Percentiles rank a stretch among this genome's conserved stretches.
Evolutionary conservation across 2,888 invertebrate genomes (phyloP).

Genomic region (Stomorhina lunata): DNA sequence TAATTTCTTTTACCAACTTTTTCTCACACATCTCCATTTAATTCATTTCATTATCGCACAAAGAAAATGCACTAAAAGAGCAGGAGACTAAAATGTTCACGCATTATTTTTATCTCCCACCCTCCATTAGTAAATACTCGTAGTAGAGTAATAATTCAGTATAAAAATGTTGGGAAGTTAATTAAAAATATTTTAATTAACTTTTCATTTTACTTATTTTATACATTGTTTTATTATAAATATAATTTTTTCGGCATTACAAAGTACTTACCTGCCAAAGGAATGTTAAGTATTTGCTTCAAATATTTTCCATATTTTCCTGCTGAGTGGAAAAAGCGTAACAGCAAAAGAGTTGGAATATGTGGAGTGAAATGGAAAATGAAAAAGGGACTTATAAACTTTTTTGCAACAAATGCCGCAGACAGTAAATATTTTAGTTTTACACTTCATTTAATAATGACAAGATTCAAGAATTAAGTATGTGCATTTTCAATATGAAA

Average conservation of each 20-base stretch:
- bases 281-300: slow-evolving; percentile 4
- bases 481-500: too few species aligned
- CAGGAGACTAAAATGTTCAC: too few species aligned
- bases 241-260: slow-evolving; percentile 9
- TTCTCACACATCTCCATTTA: too few species aligned
- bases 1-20: too few species aligned
- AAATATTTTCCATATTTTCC: slow-evolving; percentile 10
- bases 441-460: not conserved
- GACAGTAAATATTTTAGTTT: not conserved
- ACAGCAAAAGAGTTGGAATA: not conserved
- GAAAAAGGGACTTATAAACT: not conserved
- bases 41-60: too few species aligned
- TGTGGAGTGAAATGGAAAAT: not conserved
- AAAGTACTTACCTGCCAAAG: slow-evolving; percentile 13
- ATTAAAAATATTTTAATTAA: slow-evolving; percentile 58
- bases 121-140: too few species aligned
- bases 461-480: too few species aligned
- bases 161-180: not conserved
- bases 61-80: too few species aligned
- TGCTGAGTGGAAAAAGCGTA: not conserved
- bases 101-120: too few species aligned
- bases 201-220: not conserved
- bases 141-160: too few species aligned
- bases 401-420: not conserved
- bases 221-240: not conserved